Evolutionary conservation across 2,888 invertebrate genomes (phyloP), one percentile per base, ranked within the genome.

Genomic region (Junonia oenone): DNA sequence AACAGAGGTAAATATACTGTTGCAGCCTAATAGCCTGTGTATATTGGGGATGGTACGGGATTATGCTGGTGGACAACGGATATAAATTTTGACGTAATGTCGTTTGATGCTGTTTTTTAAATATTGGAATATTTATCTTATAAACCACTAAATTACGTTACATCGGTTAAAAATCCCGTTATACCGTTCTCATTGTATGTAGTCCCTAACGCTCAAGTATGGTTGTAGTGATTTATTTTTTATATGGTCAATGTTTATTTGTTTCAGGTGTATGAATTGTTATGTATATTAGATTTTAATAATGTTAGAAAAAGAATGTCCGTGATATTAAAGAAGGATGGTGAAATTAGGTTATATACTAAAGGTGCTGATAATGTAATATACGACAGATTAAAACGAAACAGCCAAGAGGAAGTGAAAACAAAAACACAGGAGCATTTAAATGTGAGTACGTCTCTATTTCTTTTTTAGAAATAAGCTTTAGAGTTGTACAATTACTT

Each of bases 281-380:
- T 99, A 68, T 97, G 97, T 87, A 99, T 99, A 86, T 93, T 99
- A 76, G 99, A 99, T 91, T 99, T 99, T 91, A 99, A 99, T 92
- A 99, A 99, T 91, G 97, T 98, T 68, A 93, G 99, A 70, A 99
- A 99, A 91, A 92, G 99, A 81, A 99, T 99, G 99, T 99, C 99
- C 66, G 99, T 99, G 73, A 96, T 97, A 78, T 90, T 97, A 73
- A 92, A 96, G 75, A 94, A 93, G 80, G 95, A 96, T 81, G 95
- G 95, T 66, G 93, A 94, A 78, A 92, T 97, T 73, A 93, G 95
- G 78, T 92, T 99, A 75, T 98, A 96, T 85, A 99, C 99, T 85
- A 99, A 99, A 92, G 99, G 98, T 67, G 99, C 99, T 62, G 99
- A 99, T 91, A 98, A 97, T 89, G 97, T 99, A 71, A 97, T 99